phyloP scores from a whole-genome alignment of 1,140 invertebrate species.

The Notospermus geniculatus region DNA sequence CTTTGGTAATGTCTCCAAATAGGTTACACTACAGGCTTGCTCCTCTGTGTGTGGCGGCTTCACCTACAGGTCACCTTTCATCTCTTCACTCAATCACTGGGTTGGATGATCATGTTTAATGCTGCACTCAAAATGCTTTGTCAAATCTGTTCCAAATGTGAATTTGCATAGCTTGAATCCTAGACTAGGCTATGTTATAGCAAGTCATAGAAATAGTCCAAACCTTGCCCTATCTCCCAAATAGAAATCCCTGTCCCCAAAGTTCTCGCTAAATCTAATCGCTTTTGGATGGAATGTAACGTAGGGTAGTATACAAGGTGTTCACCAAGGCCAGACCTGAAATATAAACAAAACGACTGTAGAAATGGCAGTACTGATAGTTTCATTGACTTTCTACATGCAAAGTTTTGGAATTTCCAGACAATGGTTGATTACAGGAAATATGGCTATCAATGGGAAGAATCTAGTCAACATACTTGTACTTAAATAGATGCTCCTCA shows the following conservation, averaged over 20 bases:
- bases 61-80: too few species aligned
- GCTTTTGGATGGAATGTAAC: constrained; percentile 75
- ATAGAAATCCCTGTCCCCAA: constrained; percentile 82
- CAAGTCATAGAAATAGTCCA: constrained; percentile 93
- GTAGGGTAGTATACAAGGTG: constrained; percentile 87
- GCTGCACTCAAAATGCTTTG: too few species aligned
- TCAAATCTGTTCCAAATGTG: too few species aligned
- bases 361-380: neutral
- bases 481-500: constrained; percentile 82
- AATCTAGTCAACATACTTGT: constrained; percentile 65
- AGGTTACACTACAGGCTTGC: too few species aligned
- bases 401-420: too few species aligned
- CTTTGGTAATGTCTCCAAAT: too few species aligned
- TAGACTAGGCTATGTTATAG: constrained; percentile 62
- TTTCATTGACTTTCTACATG: too few species aligned
- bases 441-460: neutral
- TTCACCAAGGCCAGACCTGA: constrained; percentile 64
- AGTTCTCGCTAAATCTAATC: constrained; percentile 76
- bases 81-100: too few species aligned
- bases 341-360: constrained; percentile 27
- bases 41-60: too few species aligned
- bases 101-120: too few species aligned
- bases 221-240: constrained; percentile 93
- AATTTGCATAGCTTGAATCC: neutral
- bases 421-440: neutral